Base-by-base conservation (phyloP, 2,113 vertebrate genomes). In the Poeciliopsis retropinna region DNA sequence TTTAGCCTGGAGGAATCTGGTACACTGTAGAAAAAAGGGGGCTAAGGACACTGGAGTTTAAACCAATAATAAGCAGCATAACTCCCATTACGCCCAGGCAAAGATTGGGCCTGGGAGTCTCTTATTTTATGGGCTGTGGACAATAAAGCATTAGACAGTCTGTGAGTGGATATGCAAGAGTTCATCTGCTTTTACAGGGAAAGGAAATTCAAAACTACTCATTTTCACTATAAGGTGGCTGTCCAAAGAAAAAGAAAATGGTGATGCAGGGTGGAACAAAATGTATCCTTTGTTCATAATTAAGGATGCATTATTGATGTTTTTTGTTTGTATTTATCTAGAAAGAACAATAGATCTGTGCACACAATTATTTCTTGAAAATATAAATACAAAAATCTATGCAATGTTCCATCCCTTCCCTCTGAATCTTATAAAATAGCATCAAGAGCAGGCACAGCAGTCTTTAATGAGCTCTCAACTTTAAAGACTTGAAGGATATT, bases 401-500 rank as follows among this genome's bases (percentile, higher is more conserved):
- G 51, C 85, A 92, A 89, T 88, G 83, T 61, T 78, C 75, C 27
- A 85, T 90, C 85, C 85, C 82, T 88, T 94, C 94, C 94, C 95
- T 94, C 94, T 90, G 93, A 96, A 96, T 95, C 96, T 95, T 96
- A 94, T 97, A 88, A 96, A 97, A 98, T 95, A 95, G 97, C 96
- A 97, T 97, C 96, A 95, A 94, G 97, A 98, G 96, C 94, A 92
- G 95, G 94, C 96, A 95, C 95, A 93, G 94, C 95, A 91, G 92
- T 96, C 95, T 97, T 97, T 98, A 99, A 99, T 98, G 98, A 99
- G 98, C 98, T 98, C 97, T 98, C 97, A 97, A 98, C 97, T 98
- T 98, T 98, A 99, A 98, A 98, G 98, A 99, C 97, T 98, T 99
- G 98, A 99, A 98, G 97, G 98, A 99, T 99, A 99, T 99, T 99